Evolutionary conservation across 2,888 invertebrate species (phyloP).

Genomic region (Protophormia terraenovae): DNA sequence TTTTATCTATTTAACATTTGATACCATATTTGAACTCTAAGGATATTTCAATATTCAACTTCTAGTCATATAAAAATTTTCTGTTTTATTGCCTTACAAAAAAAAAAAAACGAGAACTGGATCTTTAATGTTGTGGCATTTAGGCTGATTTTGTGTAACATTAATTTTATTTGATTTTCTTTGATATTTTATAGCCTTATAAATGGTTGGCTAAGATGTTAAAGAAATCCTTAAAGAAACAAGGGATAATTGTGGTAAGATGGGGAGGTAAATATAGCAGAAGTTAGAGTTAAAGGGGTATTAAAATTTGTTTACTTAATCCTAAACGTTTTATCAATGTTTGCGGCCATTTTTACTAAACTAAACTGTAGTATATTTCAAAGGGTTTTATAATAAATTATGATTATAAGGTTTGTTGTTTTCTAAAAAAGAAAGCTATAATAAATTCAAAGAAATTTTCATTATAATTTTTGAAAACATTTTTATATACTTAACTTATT

Average conservation of each 20-base stretch:
- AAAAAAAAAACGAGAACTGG: not conserved
- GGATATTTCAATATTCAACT: not conserved
- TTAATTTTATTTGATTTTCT: conserved; percentile 39
- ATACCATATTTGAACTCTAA: conserved; percentile 7
- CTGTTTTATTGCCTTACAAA: not conserved
- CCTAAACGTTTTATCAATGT: not conserved
- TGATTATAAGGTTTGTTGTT: too few relatives aligned
- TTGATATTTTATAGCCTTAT: conserved; percentile 3
- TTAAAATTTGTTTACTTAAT: not conserved
- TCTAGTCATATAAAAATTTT: not conserved
- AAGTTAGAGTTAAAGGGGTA: not conserved
- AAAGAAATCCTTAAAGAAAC: too few relatives aligned
- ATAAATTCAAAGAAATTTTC: too few relatives aligned
- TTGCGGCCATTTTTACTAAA: not conserved
- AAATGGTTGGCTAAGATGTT: not conserved
- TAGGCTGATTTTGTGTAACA: conserved; percentile 29
- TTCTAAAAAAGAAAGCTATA: too few relatives aligned
- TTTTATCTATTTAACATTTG: conserved; percentile 20
- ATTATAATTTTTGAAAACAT: too few relatives aligned
- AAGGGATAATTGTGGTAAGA: not conserved
- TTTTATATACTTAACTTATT: too few relatives aligned
- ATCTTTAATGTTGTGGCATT: conserved; percentile 28
- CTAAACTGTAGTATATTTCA: not conserved
- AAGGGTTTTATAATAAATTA: too few relatives aligned
- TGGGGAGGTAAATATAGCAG: too few relatives aligned